Evolutionary conservation across 1,140 invertebrate species (phyloP), one percentile per base, ranked within the genome.

Genomic region (Caenorhabditis tropicalis): DNA sequence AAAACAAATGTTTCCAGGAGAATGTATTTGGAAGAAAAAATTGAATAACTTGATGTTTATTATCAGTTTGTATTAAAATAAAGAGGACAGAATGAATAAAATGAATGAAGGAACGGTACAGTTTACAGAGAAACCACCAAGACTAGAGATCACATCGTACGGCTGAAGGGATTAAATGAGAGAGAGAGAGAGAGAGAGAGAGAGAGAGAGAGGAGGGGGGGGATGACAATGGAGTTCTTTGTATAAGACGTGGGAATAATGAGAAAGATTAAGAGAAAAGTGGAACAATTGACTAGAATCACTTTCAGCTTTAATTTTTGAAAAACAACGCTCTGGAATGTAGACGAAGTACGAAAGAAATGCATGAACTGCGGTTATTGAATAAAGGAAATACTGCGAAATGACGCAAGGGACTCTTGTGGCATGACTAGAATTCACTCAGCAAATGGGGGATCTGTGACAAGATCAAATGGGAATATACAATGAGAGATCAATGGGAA

Each of bases 391-490:
- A 74, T 74, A 74, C 36, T 74, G 65, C 65, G 65, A 74, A 74
- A 74, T 74, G 65, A 74, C 65, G 65, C 65, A 43, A 46, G 19
- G 43, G 43, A 16, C 43, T 27, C 36, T 43, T 74, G 43, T 74
- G 65, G 65, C 65, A 74, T 65, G 65, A 74, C 65, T 74, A 74
- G 65, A 74, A 74, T 74, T 74, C 65, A 74, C 65, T 74, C 65
- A 74, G 65, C 65, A 74, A 58, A 74, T 43, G 15, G 21, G 65
- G 21, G 65, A 74, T 74, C 65, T 43, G 36, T 74, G 36, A 74
- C 65, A 74, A 74, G 65, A 74, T 74, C 65, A 43, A 43, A 39
- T 10, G 43, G 9, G 33, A 24, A 12, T 27, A 12, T 29, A 29
- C 27, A 58, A 65, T 33, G 16, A n/a, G 60, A 70, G 65, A 74